Percentiles rank a stretch among this genome's conserved stretches.
Conservation (phyloP, 2,888 invertebrate species). For the Daptonema setosum region DNA sequence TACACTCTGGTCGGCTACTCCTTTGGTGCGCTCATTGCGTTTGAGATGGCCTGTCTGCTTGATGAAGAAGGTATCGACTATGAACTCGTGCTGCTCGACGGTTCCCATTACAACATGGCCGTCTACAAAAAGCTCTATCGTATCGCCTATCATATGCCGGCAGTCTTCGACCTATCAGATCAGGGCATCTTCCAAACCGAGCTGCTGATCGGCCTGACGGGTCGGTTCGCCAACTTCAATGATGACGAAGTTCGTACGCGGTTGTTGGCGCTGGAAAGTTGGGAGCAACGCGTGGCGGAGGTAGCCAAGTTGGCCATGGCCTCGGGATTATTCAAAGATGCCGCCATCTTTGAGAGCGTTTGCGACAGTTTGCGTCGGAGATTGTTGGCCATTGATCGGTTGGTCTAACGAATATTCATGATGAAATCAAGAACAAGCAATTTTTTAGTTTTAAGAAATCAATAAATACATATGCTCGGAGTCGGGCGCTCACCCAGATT, state of each 20-base stretch:
- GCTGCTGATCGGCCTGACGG: slow-evolving; percentile 57
- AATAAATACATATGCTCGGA: no score
- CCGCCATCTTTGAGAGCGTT: no score
- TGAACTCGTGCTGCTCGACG: slow-evolving; percentile 59
- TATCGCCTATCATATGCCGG: slow-evolving; percentile 26
- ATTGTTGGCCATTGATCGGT: no score
- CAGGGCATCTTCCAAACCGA: slow-evolving; percentile 29
- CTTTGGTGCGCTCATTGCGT: slow-evolving; percentile 76
- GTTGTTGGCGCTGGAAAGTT: slow-evolving; percentile 39
- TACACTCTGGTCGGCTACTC: slow-evolving; percentile 81
- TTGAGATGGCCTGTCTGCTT: slow-evolving; percentile 73
- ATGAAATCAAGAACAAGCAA: no score
- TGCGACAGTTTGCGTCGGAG: no score
- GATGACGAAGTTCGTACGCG: slow-evolving; percentile 40
- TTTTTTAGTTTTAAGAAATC: no score
- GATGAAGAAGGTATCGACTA: slow-evolving; percentile 35
- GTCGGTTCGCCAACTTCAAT: slow-evolving; percentile 51
- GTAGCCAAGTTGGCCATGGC: slow-evolving; percentile 39
- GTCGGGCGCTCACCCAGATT: no score
- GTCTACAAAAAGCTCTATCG: slow-evolving; percentile 30
- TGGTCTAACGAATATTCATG: no score
- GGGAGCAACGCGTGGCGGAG: slow-evolving; percentile 40
- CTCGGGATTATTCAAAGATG: slow-evolving; percentile 33
- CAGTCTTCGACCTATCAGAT: slow-evolving; percentile 23
- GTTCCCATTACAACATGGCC: slow-evolving; percentile 37